These are phyloP conservation scores for Nyctibius bracteatus DNA, from an alignment of 2,113 vertebrate species.

Conservation along the genomic window DNA sequence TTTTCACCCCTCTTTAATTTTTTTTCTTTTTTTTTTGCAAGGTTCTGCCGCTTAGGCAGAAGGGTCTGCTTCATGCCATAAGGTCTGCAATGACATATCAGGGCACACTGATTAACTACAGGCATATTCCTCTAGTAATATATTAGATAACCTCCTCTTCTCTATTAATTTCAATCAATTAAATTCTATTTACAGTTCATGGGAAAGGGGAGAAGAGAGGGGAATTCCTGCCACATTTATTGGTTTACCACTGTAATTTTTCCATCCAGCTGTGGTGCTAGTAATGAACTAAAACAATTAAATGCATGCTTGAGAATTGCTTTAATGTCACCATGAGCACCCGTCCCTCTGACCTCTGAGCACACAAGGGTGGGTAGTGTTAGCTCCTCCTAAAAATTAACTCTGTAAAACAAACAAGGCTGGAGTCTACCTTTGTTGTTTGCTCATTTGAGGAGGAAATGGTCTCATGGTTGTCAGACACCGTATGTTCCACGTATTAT, in stretches of 20 bases:
- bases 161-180: neutral
- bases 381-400: neutral
- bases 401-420: neutral
- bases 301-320: neutral
- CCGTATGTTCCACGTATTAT: neutral
- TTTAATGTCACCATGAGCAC: neutral
- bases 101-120: neutral
- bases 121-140: neutral
- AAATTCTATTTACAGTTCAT: neutral
- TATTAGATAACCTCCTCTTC: neutral
- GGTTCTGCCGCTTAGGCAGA: neutral
- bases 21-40: neutral
- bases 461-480: neutral
- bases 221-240: neutral
- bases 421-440: neutral
- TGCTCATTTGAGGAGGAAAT: neutral
- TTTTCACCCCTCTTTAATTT: fast-evolving
- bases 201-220: neutral
- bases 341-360: neutral
- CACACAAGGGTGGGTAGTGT: neutral
- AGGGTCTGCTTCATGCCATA: neutral
- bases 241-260: neutral
- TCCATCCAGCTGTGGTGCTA: neutral
- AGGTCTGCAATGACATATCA: neutral
- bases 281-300: neutral